phyloP scores from a whole-genome alignment of 2,888 invertebrate genomes.

The Gisinianus flammeolus region DNA sequence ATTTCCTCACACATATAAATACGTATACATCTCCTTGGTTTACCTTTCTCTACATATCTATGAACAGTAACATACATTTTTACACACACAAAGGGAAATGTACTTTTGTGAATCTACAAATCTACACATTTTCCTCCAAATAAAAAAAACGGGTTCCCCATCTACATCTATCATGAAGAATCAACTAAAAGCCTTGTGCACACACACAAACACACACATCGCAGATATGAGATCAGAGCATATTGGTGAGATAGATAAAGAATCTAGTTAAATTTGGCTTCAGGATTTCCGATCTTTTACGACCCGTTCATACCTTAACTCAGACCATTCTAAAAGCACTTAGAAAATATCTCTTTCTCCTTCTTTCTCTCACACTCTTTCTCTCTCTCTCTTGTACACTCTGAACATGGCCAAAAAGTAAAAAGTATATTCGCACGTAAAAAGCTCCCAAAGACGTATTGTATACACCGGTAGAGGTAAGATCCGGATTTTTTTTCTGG shows the following conservation, averaged over 20 bases:
- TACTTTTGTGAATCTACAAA: too few species aligned
- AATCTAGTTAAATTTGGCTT: constrained; percentile 11
- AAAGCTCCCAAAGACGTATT: neutral
- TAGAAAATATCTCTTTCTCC: neutral
- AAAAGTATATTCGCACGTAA: neutral
- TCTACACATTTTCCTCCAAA: too few species aligned
- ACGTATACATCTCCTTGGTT: too few species aligned
- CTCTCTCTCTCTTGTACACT: neutral
- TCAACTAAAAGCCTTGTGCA: too few species aligned
- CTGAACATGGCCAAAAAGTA: neutral
- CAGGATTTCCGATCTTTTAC: constrained; percentile 24
- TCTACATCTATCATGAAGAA: too few species aligned
- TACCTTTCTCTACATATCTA: neutral
- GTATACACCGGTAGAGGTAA: neutral
- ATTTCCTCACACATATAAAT: too few species aligned
- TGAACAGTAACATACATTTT: too few species aligned
- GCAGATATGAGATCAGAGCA: neutral
- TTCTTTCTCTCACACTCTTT: neutral
- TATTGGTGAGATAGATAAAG: constrained; percentile 14
- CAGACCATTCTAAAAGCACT: neutral
- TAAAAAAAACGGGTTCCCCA: too few species aligned
- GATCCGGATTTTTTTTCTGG: neutral
- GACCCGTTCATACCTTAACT: constrained; percentile 9
- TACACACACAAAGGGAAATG: too few species aligned
- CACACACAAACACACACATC: neutral